Conservation (phyloP, 30 jellyfish, hydroid and myxozoan species). For the Aurelia sp. region DNA sequence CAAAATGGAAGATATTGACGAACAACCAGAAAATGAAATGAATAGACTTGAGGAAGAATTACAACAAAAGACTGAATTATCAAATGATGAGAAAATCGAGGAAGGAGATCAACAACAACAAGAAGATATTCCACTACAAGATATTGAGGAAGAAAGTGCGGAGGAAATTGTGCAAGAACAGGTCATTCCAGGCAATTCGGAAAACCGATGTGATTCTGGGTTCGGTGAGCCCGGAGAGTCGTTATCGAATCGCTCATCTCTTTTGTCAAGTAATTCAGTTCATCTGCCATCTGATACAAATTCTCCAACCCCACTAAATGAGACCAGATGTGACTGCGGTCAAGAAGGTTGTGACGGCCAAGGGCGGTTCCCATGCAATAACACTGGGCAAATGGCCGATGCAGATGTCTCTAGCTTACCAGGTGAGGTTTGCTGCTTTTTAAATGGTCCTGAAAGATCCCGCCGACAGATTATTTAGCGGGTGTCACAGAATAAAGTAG, state of each 20-base stretch:
- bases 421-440: too few relatives aligned
- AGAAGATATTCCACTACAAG: conserved; percentile 18
- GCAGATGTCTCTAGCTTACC: neutral
- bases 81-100: neutral
- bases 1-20: conserved; percentile 24
- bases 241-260: conserved; percentile 59
- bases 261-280: conserved; percentile 50
- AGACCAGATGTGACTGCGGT: conserved; percentile 36
- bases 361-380: neutral
- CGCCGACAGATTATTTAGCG: too few relatives aligned
- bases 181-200: conserved; percentile 30
- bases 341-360: conserved; percentile 43
- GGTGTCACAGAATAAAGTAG: too few relatives aligned
- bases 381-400: neutral
- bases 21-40: conserved; percentile 16
- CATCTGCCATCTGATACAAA: conserved; percentile 28
- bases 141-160: conserved; percentile 22
- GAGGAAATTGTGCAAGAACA: neutral
- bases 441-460: too few relatives aligned
- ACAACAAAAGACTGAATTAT: neutral
- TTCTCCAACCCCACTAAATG: conserved; percentile 23
- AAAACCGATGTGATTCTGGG: conserved; percentile 71
- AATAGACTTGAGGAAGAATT: neutral
- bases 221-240: conserved; percentile 66
- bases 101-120: conserved; percentile 22